Evolutionary conservation across 2,888 invertebrate genomes (phyloP).

Genomic region (Bugula neritina): DNA sequence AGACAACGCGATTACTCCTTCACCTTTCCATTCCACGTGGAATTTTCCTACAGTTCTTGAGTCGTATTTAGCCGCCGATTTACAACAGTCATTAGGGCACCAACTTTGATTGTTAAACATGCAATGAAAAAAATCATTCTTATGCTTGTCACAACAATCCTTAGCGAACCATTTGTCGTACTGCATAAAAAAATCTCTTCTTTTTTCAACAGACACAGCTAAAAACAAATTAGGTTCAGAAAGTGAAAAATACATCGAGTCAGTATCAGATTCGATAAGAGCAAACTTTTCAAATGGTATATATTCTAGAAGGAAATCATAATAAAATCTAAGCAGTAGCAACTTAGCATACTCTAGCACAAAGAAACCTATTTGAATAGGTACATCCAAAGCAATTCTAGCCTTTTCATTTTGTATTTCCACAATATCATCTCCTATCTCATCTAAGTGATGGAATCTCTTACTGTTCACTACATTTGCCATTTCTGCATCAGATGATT

Average conservation of each 20-base stretch:
- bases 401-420: conserved; percentile 31
- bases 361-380: conserved; percentile 34
- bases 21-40: conserved; percentile 20
- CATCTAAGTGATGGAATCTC: conserved; percentile 11
- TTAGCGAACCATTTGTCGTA: conserved; percentile 18
- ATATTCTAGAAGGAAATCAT: conserved; percentile 28
- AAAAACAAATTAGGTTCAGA: background rate
- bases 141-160: background rate
- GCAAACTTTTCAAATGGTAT: conserved; percentile 29
- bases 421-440: conserved; percentile 29
- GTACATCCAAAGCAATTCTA: conserved; percentile 31
- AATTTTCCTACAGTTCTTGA: conserved; percentile 25
- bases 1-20: conserved; percentile 2
- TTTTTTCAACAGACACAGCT: background rate
- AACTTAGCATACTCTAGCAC: conserved; percentile 35
- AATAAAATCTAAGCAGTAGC: conserved; percentile 29
- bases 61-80: background rate
- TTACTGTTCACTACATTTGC: background rate
- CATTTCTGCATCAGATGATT: background rate
- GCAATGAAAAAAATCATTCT: background rate
- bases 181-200: background rate
- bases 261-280: conserved; percentile 27
- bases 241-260: background rate
- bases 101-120: conserved; percentile 4
- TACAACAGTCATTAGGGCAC: conserved; percentile 24